Evolutionary conservation across 2,888 invertebrate genomes (phyloP).

Genomic region (Cerastoderma edule): DNA sequence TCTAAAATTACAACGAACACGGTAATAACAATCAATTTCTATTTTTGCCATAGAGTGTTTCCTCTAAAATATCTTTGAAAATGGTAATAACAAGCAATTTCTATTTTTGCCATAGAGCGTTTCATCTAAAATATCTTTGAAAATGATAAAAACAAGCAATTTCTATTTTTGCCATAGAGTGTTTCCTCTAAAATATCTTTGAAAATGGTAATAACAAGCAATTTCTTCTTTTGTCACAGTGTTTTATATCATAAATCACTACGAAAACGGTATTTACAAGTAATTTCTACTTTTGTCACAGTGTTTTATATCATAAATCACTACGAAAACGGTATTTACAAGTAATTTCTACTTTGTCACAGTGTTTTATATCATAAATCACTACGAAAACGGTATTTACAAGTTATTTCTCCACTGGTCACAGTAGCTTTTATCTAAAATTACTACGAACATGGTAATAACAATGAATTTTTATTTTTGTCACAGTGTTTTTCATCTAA

Average conservation of each 20-base stretch:
- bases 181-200: background rate
- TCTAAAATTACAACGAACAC: background rate
- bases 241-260: background rate
- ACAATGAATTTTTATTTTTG: too few relatives aligned
- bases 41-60: background rate
- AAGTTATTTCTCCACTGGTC: too few relatives aligned
- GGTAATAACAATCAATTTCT: background rate
- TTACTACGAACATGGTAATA: too few relatives aligned
- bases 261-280: background rate
- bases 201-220: background rate
- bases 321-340: background rate
- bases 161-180: background rate
- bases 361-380: background rate
- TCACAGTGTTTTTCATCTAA: too few relatives aligned
- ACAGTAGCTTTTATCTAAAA: too few relatives aligned
- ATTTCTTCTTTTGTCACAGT: background rate
- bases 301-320: background rate
- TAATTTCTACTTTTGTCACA: slow-evolving; percentile 3
- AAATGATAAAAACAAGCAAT: background rate
- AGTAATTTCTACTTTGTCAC: slow-evolving; percentile 3
- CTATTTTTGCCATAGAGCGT: background rate
- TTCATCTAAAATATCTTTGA: background rate
- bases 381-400: background rate
- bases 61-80: background rate
- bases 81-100: background rate